phyloP scores from a whole-genome alignment of 2,113 vertebrate genomes.

The Corythornis vintsioides region DNA sequence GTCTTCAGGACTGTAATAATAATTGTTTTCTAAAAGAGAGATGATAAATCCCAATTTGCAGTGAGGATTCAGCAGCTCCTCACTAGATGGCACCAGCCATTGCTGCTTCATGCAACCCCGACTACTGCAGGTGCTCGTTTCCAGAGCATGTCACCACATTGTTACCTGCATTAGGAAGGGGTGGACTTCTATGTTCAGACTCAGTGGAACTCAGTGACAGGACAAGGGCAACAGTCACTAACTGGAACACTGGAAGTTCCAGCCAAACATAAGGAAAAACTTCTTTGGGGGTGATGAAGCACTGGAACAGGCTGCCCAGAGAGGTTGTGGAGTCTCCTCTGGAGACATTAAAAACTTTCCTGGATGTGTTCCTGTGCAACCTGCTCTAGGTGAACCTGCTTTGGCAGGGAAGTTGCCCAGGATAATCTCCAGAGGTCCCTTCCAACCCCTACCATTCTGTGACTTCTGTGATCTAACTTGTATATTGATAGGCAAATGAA shows the following conservation, averaged over 20 bases:
- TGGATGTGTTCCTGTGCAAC: neutral
- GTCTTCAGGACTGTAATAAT: neutral
- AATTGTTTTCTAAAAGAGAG: neutral
- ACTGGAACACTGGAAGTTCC: neutral
- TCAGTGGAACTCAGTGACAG: neutral
- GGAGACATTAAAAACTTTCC: neutral
- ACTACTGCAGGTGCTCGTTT: neutral
- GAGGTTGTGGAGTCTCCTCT: neutral
- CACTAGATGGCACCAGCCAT: conserved; percentile 60
- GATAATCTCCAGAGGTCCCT: neutral
- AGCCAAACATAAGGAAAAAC: neutral
- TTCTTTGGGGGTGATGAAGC: neutral
- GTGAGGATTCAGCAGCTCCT: conserved; percentile 6
- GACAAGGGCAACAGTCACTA: too few species aligned
- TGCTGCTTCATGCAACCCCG: neutral
- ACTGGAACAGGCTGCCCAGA: neutral
- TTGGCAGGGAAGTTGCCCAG: neutral
- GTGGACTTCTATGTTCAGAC: neutral
- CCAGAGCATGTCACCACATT: neutral
- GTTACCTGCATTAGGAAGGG: neutral
- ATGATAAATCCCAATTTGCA: neutral
- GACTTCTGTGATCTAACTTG: neutral
- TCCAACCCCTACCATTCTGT: neutral
- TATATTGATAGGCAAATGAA: neutral
- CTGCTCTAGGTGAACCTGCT: neutral